These are phyloP conservation scores for Lepus americanus DNA, from an alignment of 2,113 vertebrate species.

Conservation along the genomic window DNA sequence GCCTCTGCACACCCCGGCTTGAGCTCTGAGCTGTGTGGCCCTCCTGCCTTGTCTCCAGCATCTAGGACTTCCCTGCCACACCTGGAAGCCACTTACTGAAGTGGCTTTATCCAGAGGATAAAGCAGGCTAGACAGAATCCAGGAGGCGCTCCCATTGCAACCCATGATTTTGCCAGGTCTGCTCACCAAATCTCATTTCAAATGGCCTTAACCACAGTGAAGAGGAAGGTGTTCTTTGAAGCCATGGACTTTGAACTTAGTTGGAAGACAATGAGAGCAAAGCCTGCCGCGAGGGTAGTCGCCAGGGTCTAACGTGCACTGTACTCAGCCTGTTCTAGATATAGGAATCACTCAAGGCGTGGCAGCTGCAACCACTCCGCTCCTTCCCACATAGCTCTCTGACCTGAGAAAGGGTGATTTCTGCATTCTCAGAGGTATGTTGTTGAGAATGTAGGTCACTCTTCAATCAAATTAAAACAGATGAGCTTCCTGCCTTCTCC, in stretches of 20 bases:
- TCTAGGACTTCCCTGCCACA: neutral
- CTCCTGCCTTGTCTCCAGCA: neutral
- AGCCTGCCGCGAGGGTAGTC: neutral
- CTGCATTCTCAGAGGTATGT: neutral
- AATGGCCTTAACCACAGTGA: neutral
- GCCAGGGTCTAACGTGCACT: no score
- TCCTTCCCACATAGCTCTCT: neutral
- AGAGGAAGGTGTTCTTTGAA: neutral
- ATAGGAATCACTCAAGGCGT: neutral
- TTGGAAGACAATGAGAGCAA: neutral
- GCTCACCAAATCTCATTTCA: slow-evolving; percentile 15
- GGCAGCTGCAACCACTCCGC: neutral
- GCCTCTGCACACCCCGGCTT: neutral
- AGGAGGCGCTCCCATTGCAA: neutral
- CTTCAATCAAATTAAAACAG: slow-evolving; percentile 75
- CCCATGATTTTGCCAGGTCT: neutral
- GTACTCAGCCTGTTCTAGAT: no score
- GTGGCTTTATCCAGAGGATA: no score
- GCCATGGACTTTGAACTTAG: neutral
- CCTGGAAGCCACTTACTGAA: neutral
- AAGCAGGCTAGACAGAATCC: neutral
- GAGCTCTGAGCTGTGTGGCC: neutral
- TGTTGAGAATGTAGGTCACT: slow-evolving; percentile 71
- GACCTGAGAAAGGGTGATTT: neutral
- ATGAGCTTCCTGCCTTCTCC: slow-evolving; percentile 4